Evolutionary conservation across 2,113 vertebrate species (phyloP), one percentile per base, ranked within the genome.

Genomic region (Empidonax traillii): DNA sequence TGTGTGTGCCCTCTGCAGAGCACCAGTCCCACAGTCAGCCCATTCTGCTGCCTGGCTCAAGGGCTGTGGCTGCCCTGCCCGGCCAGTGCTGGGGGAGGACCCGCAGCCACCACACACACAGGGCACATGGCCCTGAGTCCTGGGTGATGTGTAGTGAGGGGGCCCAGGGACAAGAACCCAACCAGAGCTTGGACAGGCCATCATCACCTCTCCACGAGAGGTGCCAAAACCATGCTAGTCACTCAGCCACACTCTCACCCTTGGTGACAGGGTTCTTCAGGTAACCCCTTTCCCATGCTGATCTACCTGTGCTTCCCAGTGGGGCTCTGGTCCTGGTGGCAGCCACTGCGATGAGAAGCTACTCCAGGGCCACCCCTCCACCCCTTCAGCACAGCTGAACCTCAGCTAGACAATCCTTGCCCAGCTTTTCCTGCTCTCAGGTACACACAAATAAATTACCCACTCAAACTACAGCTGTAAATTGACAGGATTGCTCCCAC

Each of bases 261-360:
- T 10, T 2, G 0, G 35, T 6, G 2, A 17, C 17, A 3, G 44
- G 39, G 27, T 8, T 0, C 35, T 5, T 2, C n/a, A 4, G 35
- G 39, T 20, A 19, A 7, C 27, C 9, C 37, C 5, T 6, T 0
- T 39, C 30, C 56, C 71, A 73, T 35, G 41, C 35, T 4, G 11
- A 8, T 30, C 39, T 4, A 15, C 82, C 86, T 53, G 68, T 0
- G 3, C 61, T 21, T 52, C 62, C 61, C n/a, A 1, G 65, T n/a
- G 41, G 30, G 21, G 3, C 23, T 35, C n/a, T 4, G 2, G 14
- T 13, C 37, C 67, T 3, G 30, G 8, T 0, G 3, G 10, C 1
- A 2, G 18, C 25, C 59, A 4, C 12, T 0, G 5, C 11, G 1
- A 24, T 0, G 1, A 0, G 13, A 25, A 53, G 78, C 68, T 30